Evolutionary conservation across 2,888 invertebrate genomes (phyloP).

Genomic region (Gasteruption jaculator): DNA sequence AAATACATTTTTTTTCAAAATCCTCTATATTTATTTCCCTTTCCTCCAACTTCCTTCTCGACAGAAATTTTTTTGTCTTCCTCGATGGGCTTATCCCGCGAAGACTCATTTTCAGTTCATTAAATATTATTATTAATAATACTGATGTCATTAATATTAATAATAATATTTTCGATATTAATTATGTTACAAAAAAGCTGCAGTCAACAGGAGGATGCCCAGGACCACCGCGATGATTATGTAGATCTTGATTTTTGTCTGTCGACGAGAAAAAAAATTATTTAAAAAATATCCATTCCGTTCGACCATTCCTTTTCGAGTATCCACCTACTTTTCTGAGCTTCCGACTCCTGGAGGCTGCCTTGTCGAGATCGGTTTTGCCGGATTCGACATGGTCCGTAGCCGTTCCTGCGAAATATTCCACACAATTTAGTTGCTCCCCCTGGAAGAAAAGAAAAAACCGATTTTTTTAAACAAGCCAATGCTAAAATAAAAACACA

Average conservation of each 20-base stretch:
- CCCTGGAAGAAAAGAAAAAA: slow-evolving; percentile 53
- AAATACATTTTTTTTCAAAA: too few relatives aligned
- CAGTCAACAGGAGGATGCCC: slow-evolving; percentile 40
- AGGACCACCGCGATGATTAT: slow-evolving; percentile 39
- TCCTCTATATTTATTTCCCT: too few relatives aligned
- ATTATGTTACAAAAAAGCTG: slow-evolving; percentile 31
- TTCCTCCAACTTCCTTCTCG: too few relatives aligned
- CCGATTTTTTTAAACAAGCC: neutral
- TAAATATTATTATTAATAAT: too few relatives aligned
- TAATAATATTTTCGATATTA: too few relatives aligned
- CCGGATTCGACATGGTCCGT: slow-evolving; percentile 59
- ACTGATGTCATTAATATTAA: too few relatives aligned
- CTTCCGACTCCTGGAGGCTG: slow-evolving; percentile 53
- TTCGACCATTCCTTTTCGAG: neutral
- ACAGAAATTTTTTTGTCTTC: too few relatives aligned
- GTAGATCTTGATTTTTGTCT: slow-evolving; percentile 50
- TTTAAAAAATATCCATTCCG: neutral
- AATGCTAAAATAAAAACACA: slow-evolving; percentile 10
- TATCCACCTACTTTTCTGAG: slow-evolving; percentile 55
- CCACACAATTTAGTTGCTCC: slow-evolving; percentile 63
- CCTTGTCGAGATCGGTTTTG: slow-evolving; percentile 55
- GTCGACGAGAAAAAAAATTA: slow-evolving; percentile 37
- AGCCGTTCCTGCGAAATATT: slow-evolving; percentile 63
- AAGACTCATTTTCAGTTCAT: too few relatives aligned
- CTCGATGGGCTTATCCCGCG: too few relatives aligned